A percentile compares a stretch with the other conserved stretches of the same genome.
Evolutionary conservation across 2,797 vertebrate genomes (phyloP).

Genomic region (Acipenser transmontanus): DNA sequence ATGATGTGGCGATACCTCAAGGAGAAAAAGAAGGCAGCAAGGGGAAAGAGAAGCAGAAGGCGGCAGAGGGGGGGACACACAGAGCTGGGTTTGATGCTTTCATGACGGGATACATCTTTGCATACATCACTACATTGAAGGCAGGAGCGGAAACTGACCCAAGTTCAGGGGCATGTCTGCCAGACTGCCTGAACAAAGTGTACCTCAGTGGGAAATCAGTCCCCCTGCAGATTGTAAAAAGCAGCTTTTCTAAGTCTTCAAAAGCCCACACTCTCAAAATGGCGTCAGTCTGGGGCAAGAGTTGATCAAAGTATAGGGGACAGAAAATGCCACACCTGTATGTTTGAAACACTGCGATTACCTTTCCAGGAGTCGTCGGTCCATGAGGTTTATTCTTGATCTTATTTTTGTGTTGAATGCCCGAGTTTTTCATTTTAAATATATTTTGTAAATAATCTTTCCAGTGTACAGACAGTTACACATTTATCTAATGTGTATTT

Average conservation of each 20-base stretch:
- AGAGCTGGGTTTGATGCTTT: conserved; percentile 93
- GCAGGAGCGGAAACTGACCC: conserved; percentile 25
- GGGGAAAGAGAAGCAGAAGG: conserved; percentile 29
- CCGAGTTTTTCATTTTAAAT: too few species aligned
- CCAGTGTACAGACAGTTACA: too few species aligned
- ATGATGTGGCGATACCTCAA: not conserved
- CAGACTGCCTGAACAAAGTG: conserved; percentile 80
- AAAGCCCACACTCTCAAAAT: conserved; percentile 86
- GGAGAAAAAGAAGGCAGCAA: not conserved
- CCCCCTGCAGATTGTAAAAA: conserved; percentile 86
- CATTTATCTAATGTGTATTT: too few species aligned
- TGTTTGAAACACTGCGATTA: too few species aligned
- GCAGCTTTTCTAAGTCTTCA: conserved; percentile 84
- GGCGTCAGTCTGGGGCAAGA: conserved; percentile 66
- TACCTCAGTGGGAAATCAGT: conserved; percentile 88
- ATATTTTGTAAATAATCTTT: too few species aligned
- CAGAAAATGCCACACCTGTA: not conserved
- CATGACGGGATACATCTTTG: conserved; percentile 93
- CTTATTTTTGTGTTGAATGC: too few species aligned
- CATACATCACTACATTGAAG: conserved; percentile 57
- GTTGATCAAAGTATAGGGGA: not conserved
- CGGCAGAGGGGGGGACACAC: conserved; percentile 68
- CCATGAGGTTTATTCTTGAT: too few species aligned
- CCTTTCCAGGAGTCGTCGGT: too few species aligned
- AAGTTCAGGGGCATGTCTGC: conserved; percentile 47